Evolutionary conservation across 2,888 invertebrate genomes (phyloP).

Genomic region (Macrostomum cliftonense): DNA sequence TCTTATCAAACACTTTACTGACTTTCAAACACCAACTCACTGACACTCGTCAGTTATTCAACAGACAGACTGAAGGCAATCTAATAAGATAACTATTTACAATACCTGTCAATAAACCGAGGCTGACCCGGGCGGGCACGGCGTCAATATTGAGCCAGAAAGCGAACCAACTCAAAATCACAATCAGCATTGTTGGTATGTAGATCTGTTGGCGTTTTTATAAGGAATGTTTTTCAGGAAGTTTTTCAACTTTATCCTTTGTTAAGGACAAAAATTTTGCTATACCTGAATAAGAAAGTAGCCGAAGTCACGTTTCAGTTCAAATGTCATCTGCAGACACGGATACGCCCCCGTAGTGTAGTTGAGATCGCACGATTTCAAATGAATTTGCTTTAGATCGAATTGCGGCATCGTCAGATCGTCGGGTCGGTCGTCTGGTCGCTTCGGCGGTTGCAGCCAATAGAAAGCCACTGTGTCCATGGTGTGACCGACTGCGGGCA

Average conservation of each 20-base stretch:
- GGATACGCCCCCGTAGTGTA: slow-evolving; percentile 11
- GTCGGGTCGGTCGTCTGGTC: too few relatives aligned
- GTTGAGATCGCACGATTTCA: slow-evolving; percentile 3
- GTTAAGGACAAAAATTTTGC: too few relatives aligned
- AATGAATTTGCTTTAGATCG: background rate
- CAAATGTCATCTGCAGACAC: slow-evolving; percentile 13
- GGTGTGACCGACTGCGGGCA: slow-evolving; percentile 5
- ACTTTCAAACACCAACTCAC: too few relatives aligned
- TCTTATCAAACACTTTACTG: too few relatives aligned
- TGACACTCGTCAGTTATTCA: too few relatives aligned
- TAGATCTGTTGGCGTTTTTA: slow-evolving; percentile 49
- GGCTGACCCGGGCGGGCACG: slow-evolving; percentile 15
- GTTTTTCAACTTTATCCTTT: too few relatives aligned
- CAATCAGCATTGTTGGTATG: slow-evolving; percentile 15
- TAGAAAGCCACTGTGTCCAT: slow-evolving; percentile 6
- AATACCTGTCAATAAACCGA: slow-evolving; percentile 15
- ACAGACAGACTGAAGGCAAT: too few relatives aligned
- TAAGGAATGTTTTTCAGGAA: too few relatives aligned
- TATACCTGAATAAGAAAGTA: slow-evolving; percentile 13
- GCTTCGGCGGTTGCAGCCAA: slow-evolving; percentile 1
- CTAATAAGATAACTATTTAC: too few relatives aligned
- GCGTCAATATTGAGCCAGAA: slow-evolving; percentile 17
- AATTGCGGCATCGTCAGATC: slow-evolving; percentile 7
- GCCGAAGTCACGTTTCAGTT: slow-evolving; percentile 11
- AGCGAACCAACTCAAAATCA: slow-evolving; percentile 15